Conservation (phyloP, 1,140 invertebrate species). For the Drosophila orena region DNA sequence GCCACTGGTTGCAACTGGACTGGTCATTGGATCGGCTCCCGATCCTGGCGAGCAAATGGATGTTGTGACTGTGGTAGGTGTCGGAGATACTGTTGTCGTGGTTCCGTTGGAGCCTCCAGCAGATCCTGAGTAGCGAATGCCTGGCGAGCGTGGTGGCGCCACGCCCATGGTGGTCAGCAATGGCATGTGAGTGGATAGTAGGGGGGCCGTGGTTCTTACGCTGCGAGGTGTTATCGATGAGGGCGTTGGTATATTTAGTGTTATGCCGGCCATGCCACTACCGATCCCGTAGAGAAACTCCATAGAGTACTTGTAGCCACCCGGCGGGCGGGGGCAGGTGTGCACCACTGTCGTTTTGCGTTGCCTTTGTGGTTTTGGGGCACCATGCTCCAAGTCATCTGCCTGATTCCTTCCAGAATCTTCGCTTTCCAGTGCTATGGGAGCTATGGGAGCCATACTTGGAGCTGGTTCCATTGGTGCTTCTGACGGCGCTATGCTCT, state of each 20-base stretch:
- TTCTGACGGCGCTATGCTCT: conserved; percentile 4
- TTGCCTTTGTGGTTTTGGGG: conserved; percentile 13
- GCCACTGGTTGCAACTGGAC: not conserved
- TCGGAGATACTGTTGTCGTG: conserved; percentile 15
- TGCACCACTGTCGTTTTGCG: conserved; percentile 37
- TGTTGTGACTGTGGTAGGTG: not conserved
- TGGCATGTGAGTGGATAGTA: conserved; percentile 20
- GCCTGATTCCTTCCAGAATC: conserved; percentile 8
- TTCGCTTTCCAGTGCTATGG: conserved; percentile 1
- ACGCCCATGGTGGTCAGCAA: conserved; percentile 16
- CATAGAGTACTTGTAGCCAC: conserved; percentile 72
- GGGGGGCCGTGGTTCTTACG: conserved; percentile 45
- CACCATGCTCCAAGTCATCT: conserved; percentile 11
- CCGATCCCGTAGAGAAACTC: conserved; percentile 70
- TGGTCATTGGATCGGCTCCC: not conserved
- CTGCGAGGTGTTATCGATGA: conserved; percentile 61
- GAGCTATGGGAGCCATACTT: not conserved
- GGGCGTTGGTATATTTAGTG: conserved; percentile 60
- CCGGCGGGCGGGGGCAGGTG: conserved; percentile 58
- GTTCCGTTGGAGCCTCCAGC: conserved; percentile 4
- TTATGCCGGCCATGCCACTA: conserved; percentile 53
- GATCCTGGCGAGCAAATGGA: not conserved
- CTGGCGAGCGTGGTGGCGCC: conserved; percentile 15
- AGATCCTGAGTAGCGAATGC: conserved; percentile 33
- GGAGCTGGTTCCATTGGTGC: conserved; percentile 2